Evolutionary conservation across 2,797 vertebrate genomes (phyloP).

Genomic region (Halcyon leucocephala): DNA sequence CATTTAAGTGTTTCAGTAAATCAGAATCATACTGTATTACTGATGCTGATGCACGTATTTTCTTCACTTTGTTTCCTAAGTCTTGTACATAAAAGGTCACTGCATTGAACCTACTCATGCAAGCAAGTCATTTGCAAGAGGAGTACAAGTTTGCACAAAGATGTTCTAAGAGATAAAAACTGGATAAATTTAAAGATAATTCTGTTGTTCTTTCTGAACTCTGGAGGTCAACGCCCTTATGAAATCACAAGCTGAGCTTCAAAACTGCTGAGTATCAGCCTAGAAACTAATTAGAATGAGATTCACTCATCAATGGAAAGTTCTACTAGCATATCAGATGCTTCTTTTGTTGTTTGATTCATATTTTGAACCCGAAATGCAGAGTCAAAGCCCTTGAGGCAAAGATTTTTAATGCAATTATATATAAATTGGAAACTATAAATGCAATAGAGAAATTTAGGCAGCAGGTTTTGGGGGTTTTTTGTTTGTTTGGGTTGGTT

Average conservation of each 20-base stretch:
- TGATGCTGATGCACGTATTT: neutral
- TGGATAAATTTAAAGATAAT: neutral
- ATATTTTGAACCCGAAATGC: neutral
- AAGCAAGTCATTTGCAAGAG: neutral
- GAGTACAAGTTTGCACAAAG: neutral
- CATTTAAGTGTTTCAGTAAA: neutral
- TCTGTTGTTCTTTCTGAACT: neutral
- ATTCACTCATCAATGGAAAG: neutral
- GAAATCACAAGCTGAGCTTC: neutral
- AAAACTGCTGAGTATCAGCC: neutral
- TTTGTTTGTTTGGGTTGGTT: neutral
- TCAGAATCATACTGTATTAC: neutral
- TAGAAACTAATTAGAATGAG: neutral
- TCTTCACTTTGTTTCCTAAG: neutral
- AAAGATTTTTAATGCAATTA: constrained; percentile 30
- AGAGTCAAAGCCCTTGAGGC: neutral
- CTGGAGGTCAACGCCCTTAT: neutral
- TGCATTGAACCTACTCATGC: accelerated
- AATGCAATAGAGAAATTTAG: constrained; percentile 21
- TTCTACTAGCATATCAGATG: neutral
- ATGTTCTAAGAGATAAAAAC: neutral
- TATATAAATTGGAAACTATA: constrained; percentile 20
- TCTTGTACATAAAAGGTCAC: neutral
- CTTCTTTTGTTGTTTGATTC: neutral
- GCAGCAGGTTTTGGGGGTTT: neutral